A percentile compares a stretch with the other conserved stretches of the same genome.
These are phyloP conservation scores for Pseudochaenichthys georgianus DNA, from an alignment of 2,797 vertebrate genomes.

Conservation along the genomic window DNA sequence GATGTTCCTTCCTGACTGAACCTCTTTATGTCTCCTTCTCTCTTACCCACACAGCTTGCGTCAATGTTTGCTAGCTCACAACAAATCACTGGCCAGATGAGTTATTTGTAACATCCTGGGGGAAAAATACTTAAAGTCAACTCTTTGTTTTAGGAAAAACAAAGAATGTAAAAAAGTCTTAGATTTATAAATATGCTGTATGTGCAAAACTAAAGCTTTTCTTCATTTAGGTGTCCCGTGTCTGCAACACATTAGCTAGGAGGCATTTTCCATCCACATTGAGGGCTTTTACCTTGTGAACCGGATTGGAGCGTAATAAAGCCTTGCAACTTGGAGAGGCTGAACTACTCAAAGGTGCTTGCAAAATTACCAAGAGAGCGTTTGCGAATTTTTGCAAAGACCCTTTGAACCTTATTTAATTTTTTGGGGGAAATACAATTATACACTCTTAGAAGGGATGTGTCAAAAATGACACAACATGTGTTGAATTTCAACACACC, in stretches of 20 bases:
- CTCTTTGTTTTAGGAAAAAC: slow-evolving; percentile 58
- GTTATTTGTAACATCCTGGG: slow-evolving; percentile 48
- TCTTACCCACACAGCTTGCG: slow-evolving; percentile 47
- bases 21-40: slow-evolving; percentile 28
- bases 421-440: neutral
- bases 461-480: too few species aligned
- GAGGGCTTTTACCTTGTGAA: neutral
- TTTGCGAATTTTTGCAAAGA: neutral
- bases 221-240: slow-evolving; percentile 22
- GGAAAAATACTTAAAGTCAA: slow-evolving; percentile 44
- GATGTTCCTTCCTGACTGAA: slow-evolving; percentile 10
- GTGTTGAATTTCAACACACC: too few species aligned
- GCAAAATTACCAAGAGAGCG: neutral
- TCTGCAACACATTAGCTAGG: slow-evolving; percentile 50
- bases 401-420: neutral
- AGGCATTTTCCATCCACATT: slow-evolving; percentile 56
- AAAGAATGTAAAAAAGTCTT: slow-evolving; percentile 9
- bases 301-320: neutral
- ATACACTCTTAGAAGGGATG: too few species aligned
- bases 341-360: neutral
- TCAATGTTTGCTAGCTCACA: slow-evolving; percentile 53
- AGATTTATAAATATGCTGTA: neutral
- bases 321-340: neutral
- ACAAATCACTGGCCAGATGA: slow-evolving; percentile 71
- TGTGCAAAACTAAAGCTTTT: slow-evolving; percentile 33